Evolutionary conservation across 2,113 vertebrate species (phyloP).

Genomic region (Merops nubicus): DNA sequence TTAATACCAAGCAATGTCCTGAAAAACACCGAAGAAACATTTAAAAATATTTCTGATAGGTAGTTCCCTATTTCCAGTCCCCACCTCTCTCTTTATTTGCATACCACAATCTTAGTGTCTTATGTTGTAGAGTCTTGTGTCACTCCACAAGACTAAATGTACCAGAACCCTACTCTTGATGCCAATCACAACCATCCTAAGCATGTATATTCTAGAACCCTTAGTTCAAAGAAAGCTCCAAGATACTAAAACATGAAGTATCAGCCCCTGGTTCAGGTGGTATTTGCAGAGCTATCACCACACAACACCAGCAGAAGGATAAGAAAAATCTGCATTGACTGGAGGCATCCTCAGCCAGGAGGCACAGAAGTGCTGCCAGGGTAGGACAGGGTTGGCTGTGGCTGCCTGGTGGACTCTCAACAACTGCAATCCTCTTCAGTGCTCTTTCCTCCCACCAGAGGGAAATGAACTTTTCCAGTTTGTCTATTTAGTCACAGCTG

Average conservation of each 20-base stretch:
- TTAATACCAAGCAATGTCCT: too few species aligned
- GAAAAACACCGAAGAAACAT: not conserved
- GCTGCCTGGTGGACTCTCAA: not conserved
- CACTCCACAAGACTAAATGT: not conserved
- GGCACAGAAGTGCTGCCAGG: accelerated
- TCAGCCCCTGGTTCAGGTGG: not conserved
- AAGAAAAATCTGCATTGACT: not conserved
- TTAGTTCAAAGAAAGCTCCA: not conserved
- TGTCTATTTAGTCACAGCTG: not conserved
- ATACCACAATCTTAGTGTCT: not conserved
- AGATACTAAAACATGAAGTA: not conserved
- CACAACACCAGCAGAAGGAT: not conserved
- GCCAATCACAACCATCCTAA: not conserved
- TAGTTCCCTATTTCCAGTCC: not conserved
- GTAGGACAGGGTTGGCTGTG: not conserved
- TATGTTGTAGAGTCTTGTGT: not conserved
- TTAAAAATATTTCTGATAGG: not conserved
- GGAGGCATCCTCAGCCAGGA: not conserved
- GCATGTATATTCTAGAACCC: not conserved
- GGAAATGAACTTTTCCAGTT: not conserved
- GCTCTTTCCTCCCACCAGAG: not conserved
- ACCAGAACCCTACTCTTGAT: not conserved
- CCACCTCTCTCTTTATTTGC: not conserved
- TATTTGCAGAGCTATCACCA: not conserved
- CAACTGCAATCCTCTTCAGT: not conserved